Percentiles rank a stretch among this genome's conserved stretches.
Conservation (phyloP, 2,888 invertebrate species). For the Hymenopus coronatus region DNA sequence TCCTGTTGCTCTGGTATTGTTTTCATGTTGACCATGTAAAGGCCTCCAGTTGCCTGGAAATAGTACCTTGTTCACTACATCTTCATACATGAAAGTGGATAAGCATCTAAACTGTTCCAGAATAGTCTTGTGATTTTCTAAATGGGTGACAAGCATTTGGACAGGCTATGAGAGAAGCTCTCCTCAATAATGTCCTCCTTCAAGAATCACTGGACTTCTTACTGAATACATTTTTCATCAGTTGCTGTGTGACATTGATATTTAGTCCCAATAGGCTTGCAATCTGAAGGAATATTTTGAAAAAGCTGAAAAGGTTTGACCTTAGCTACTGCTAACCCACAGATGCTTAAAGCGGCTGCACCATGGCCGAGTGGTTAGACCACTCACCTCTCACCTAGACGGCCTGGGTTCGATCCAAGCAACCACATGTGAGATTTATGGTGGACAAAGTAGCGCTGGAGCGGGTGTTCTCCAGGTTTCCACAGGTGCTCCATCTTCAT, state of each 20-base stretch:
- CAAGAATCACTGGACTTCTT: background rate
- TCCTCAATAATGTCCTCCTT: background rate
- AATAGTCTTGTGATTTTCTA: constrained; percentile 37
- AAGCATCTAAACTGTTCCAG: constrained; percentile 36
- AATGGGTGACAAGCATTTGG: constrained; percentile 32
- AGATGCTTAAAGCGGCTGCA: too few relatives aligned
- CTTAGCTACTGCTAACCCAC: too few relatives aligned
- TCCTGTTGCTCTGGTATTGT: too few relatives aligned
- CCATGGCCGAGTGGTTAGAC: too few relatives aligned
- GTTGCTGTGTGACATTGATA: background rate
- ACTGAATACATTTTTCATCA: background rate
- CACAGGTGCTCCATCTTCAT: too few relatives aligned
- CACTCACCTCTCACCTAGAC: too few relatives aligned
- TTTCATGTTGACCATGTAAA: too few relatives aligned
- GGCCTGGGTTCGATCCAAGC: too few relatives aligned
- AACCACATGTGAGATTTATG: too few relatives aligned
- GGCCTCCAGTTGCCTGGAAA: too few relatives aligned
- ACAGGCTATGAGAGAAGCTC: background rate
- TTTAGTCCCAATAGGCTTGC: constrained; percentile 1
- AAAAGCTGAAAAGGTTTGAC: background rate
- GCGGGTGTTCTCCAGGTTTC: too few relatives aligned
- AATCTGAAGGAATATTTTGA: background rate
- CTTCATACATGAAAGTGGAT: constrained; percentile 30
- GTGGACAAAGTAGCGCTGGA: too few relatives aligned
- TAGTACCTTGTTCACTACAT: constrained; percentile 22